Conservation (phyloP, 2,888 invertebrate species). For the Halocaridina rubra region DNA sequence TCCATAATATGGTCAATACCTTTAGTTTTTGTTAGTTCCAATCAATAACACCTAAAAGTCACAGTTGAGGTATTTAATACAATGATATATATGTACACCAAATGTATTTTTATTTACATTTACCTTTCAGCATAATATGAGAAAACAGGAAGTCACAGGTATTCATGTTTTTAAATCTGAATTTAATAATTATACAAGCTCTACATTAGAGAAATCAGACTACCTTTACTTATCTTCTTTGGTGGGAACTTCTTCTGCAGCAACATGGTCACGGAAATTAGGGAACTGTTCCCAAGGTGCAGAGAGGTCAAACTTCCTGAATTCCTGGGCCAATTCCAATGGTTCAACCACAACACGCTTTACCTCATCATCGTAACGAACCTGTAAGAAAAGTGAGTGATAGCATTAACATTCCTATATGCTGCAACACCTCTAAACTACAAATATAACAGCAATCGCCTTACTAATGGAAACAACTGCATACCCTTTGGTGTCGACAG, state of each 20-base stretch:
- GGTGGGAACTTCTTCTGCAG: slow-evolving; percentile 39
- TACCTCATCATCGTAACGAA: slow-evolving; percentile 97
- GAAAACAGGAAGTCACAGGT: too few relatives aligned
- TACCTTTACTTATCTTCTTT: slow-evolving; percentile 34
- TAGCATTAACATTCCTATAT: not conserved
- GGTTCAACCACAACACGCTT: slow-evolving; percentile 97
- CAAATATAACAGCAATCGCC: not conserved
- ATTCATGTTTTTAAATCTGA: too few relatives aligned
- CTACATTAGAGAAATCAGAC: too few relatives aligned
- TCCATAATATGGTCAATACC: too few relatives aligned
- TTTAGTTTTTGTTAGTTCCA: too few relatives aligned
- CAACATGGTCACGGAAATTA: slow-evolving; percentile 77
- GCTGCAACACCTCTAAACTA: not conserved
- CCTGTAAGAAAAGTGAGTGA: slow-evolving; percentile 70
- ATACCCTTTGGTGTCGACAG: not conserved
- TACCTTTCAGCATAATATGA: too few relatives aligned
- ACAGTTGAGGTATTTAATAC: too few relatives aligned
- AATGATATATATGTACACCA: too few relatives aligned
- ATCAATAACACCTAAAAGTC: too few relatives aligned
- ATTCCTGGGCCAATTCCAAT: slow-evolving; percentile 96
- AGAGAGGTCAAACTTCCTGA: slow-evolving; percentile 94
- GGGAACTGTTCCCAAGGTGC: slow-evolving; percentile 99
- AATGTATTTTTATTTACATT: too few relatives aligned
- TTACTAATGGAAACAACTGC: not conserved
- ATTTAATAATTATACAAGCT: too few relatives aligned